Conservation (phyloP, 92 coral and sea anemone species). For the Phenganax marumi region DNA sequence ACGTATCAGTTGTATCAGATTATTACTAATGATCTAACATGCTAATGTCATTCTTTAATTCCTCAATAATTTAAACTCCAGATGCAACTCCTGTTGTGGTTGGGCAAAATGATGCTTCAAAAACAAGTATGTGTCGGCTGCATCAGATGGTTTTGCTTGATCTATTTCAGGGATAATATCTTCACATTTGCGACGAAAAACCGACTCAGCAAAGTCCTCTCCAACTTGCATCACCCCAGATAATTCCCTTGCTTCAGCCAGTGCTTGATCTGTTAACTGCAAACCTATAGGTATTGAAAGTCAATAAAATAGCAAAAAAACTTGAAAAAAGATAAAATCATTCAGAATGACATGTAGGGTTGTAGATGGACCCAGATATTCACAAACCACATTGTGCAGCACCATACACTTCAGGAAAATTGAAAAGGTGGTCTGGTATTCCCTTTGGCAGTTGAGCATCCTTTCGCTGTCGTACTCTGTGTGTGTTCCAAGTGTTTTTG, state of each 20-base stretch:
- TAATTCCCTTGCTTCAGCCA: conserved; percentile 61
- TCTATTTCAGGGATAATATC: conserved; percentile 60
- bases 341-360: neutral
- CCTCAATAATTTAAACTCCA: neutral
- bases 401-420: conserved; percentile 29
- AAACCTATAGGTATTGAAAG: conserved; percentile 4
- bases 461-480: conserved; percentile 31
- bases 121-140: conserved; percentile 65
- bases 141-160: conserved; percentile 62
- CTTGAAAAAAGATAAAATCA: neutral
- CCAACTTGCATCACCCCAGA: conserved; percentile 69
- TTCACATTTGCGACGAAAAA: conserved; percentile 62
- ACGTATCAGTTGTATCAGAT: too few relatives aligned
- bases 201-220: conserved; percentile 55
- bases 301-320: neutral
- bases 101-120: conserved; percentile 56
- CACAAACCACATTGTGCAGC: conserved; percentile 37
- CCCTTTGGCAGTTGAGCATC: conserved; percentile 34
- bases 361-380: neutral
- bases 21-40: too few relatives aligned
- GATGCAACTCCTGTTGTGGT: conserved; percentile 16
- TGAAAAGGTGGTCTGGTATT: conserved; percentile 22
- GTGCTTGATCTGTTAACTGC: conserved; percentile 50
- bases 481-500: conserved; percentile 29
- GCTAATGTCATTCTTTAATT: too few relatives aligned